Conservation (phyloP, 2,888 invertebrate genomes). For the Hirtodrosophila duncani region DNA sequence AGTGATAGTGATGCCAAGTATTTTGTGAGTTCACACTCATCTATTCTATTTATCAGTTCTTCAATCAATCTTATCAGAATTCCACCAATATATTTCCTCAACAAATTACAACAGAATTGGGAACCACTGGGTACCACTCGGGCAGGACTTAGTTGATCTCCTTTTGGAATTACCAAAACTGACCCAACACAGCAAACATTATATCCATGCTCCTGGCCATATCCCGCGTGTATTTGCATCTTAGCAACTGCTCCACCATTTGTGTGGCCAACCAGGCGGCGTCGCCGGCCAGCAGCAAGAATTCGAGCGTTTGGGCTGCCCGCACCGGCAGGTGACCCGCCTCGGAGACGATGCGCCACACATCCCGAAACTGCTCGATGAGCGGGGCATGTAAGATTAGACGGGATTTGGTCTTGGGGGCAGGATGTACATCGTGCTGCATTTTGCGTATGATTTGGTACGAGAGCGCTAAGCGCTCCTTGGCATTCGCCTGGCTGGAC, state of each 20-base stretch:
- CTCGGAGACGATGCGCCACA: conserved; percentile 85
- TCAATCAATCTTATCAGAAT: too few relatives aligned
- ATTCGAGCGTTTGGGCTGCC: conserved; percentile 88
- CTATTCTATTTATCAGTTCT: too few relatives aligned
- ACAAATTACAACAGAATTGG: too few relatives aligned
- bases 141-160: too few relatives aligned
- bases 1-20: too few relatives aligned
- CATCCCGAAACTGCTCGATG: conserved; percentile 84
- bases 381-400: conserved; percentile 88
- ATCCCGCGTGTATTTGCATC: conserved; percentile 81
- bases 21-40: too few relatives aligned
- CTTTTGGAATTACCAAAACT: too few relatives aligned
- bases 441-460: conserved; percentile 92
- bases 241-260: conserved; percentile 86
- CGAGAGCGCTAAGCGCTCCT: conserved; percentile 87
- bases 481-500: conserved; percentile 85
- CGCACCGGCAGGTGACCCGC: conserved; percentile 92
- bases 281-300: conserved; percentile 90
- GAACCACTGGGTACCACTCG: too few relatives aligned
- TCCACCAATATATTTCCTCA: too few relatives aligned
- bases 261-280: conserved; percentile 92
- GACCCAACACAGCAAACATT: conserved; percentile 90
- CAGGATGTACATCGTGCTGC: conserved; percentile 91
- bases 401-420: conserved; percentile 85
- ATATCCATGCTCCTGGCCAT: conserved; percentile 90